Percentiles rank a stretch among this genome's conserved stretches.
Evolutionary conservation across 2,888 invertebrate genomes (phyloP).

Genomic region (Agrotis ipsilon): DNA sequence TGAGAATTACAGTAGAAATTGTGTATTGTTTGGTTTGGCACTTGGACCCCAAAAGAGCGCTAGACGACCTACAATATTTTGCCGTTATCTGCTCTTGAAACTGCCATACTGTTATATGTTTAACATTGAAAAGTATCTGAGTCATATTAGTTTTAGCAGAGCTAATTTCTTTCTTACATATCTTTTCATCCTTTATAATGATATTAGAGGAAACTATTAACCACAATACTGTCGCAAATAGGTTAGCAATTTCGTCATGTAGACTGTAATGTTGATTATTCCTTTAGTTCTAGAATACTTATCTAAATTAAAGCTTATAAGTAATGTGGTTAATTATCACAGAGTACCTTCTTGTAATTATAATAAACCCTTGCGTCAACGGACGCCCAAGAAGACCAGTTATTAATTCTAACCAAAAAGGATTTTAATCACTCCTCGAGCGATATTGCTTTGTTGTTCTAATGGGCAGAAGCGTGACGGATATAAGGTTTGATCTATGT

Average conservation of each 20-base stretch:
- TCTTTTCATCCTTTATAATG: too few relatives aligned
- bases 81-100: neutral
- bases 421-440: too few relatives aligned
- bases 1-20: too few relatives aligned
- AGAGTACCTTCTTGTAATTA: constrained; percentile 9
- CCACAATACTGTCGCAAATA: too few relatives aligned
- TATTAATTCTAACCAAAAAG: neutral
- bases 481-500: neutral
- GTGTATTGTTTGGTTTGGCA: neutral
- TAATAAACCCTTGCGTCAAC: constrained; percentile 4
- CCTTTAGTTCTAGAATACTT: too few relatives aligned
- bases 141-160: neutral
- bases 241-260: too few relatives aligned
- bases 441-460: neutral
- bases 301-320: neutral
- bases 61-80: neutral
- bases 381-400: neutral
- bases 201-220: too few relatives aligned
- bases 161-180: neutral
- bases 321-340: neutral
- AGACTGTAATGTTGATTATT: too few relatives aligned
- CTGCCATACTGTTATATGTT: neutral
- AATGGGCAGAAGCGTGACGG: neutral
- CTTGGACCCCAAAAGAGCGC: neutral
- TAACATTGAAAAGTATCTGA: neutral